Base-by-base conservation (phyloP, 1,140 invertebrate species). In the Cataglyphis hispanica region DNA sequence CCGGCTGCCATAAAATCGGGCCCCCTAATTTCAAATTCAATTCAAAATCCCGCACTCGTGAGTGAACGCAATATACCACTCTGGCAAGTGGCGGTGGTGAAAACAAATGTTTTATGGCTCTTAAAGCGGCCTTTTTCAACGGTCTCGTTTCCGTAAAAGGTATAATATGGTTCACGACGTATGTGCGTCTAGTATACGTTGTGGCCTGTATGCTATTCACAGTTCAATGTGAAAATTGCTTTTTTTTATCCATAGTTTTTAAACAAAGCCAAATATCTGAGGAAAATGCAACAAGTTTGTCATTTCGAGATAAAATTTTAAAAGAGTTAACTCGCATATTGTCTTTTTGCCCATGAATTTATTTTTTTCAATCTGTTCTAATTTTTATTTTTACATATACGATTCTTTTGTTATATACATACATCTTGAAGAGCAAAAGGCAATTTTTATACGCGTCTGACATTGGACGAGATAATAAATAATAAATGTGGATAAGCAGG, bases 101-200 rank as follows among this genome's bases (percentile, higher is more conserved):
- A 93, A 93, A 93, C 93, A 94, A 93, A 94, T 93, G 92, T 94
- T 94, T 94, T 94, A 93, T 93, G 93, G 89, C 89, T 86, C 88
- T 93, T 94, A 92, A 93, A 93, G 88, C 91, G 91, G 90, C 91
- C 91, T 92, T 92, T 69, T 91, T 90, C 86, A 72, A 85, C 88
- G 87, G 76, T 89, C 88, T 87, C 77, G 86, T 84, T 91, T 89
- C 69, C 64, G 72, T 81, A 64, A 66, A 74, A 74, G 50, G 66
- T 61, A 81, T 72, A 64, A 75, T 84, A 86, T 31, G 63, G 43
- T 50, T 76, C 70, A 27, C 31, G 50, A 43, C 34, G 87, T 85
- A 61, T 34, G 64, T 43, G 66, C 16, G 19, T 6, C 46, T 50
- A 50, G 16, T 50, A 50, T 50, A 50, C 4, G 40, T 43, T 43